phyloP scores from a whole-genome alignment of 2,113 vertebrate genomes.

The Amazona guildingii region DNA sequence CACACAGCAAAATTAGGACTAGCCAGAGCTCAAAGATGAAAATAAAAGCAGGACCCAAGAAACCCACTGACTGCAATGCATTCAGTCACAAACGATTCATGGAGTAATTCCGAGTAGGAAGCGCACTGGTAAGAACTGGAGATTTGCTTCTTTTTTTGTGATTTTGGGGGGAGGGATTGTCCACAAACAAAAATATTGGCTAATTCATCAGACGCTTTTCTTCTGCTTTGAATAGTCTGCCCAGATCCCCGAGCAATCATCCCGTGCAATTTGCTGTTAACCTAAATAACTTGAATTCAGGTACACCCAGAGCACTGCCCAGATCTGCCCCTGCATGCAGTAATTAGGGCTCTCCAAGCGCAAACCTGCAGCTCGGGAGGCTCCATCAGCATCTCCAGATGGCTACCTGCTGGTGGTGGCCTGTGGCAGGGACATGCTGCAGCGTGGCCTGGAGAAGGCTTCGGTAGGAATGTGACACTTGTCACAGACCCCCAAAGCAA shows the following conservation, averaged over 20 bases:
- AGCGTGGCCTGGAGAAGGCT: fast-evolving
- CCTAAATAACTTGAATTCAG: conserved; percentile 16
- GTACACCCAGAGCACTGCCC: conserved; percentile 43
- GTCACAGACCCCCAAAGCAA: neutral
- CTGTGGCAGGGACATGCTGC: fast-evolving
- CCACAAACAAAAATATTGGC: conserved; percentile 57
- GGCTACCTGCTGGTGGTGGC: neutral
- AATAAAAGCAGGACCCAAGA: neutral
- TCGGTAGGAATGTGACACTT: neutral
- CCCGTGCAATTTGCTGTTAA: conserved; percentile 14
- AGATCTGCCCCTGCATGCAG: conserved; percentile 58
- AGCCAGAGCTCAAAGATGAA: neutral
- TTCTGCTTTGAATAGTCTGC: conserved; percentile 48
- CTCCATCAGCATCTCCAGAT: neutral
- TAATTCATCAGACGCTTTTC: conserved; percentile 41
- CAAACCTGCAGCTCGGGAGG: neutral
- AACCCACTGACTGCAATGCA: neutral
- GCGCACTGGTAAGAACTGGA: neutral
- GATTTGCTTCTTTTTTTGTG: neutral
- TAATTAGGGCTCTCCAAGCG: neutral
- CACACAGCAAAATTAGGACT: neutral
- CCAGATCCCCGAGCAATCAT: conserved; percentile 35
- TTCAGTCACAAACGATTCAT: neutral
- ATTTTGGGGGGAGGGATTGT: neutral
- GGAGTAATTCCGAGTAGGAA: neutral